These are phyloP conservation scores for Drosophila kurseongensis DNA, from an alignment of 1,140 invertebrate genomes.

Conservation along the genomic window DNA sequence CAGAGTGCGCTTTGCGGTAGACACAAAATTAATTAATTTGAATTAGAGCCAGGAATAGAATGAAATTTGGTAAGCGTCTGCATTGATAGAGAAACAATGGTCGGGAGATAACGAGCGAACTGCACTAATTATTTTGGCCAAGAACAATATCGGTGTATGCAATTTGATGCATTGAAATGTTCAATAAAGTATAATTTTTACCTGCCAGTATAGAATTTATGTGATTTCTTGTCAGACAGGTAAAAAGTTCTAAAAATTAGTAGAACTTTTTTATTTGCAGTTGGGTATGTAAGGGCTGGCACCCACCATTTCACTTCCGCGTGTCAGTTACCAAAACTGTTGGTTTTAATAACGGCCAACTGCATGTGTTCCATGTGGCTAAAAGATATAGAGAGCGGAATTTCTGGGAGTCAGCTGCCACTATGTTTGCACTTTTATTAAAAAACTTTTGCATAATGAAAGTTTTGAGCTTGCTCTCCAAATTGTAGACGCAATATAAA, in stretches of 20 bases:
- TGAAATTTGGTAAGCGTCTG: slow-evolving; percentile 5
- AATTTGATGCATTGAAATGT: slow-evolving; percentile 3
- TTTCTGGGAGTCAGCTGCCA: slow-evolving; percentile 32
- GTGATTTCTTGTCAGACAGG: slow-evolving; percentile 1
- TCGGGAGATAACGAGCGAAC: slow-evolving; percentile 1
- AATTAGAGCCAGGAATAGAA: slow-evolving; percentile 43
- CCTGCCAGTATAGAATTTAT: slow-evolving; percentile 1
- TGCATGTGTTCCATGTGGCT: slow-evolving; percentile 30
- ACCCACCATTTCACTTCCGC: neutral
- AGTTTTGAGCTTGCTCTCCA: slow-evolving; percentile 68
- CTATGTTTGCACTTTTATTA: slow-evolving; percentile 77
- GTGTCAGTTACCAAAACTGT: slow-evolving; percentile 51
- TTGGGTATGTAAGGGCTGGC: slow-evolving; percentile 1
- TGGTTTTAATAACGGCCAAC: slow-evolving; percentile 58
- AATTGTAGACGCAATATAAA: slow-evolving; percentile 70
- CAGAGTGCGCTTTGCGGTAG: slow-evolving; percentile 23
- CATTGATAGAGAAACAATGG: slow-evolving; percentile 18
- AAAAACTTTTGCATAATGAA: slow-evolving; percentile 83
- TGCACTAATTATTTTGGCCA: slow-evolving; percentile 14
- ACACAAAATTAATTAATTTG: slow-evolving; percentile 67
- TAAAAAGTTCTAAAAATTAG: slow-evolving; percentile 11
- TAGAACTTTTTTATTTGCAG: slow-evolving; percentile 12
- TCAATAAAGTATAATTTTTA: slow-evolving; percentile 14
- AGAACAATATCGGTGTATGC: slow-evolving; percentile 7
- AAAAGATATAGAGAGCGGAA: slow-evolving; percentile 8